phyloP scores from a whole-genome alignment of 2,888 invertebrate genomes.

The Argyresthia goedartella region DNA sequence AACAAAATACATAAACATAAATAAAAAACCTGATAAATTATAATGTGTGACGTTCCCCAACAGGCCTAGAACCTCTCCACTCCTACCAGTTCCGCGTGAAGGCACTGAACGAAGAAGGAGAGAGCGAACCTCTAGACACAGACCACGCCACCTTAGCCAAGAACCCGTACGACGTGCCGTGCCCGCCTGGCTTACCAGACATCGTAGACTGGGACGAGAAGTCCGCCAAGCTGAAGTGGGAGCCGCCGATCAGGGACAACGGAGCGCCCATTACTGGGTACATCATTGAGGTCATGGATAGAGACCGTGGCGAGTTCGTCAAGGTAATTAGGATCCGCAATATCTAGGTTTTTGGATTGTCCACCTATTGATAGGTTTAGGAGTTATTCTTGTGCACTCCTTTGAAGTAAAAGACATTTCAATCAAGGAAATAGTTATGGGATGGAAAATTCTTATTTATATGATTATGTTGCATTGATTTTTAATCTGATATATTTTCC shows the following conservation, averaged over 20 bases:
- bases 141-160: constrained; percentile 92
- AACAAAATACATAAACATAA: too few species aligned
- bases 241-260: constrained; percentile 89
- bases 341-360: neutral
- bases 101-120: constrained; percentile 97
- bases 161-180: constrained; percentile 94
- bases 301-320: constrained; percentile 85
- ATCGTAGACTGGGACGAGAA: constrained; percentile 93
- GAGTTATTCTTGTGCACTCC: too few species aligned
- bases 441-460: too few species aligned
- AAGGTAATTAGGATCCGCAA: constrained; percentile 57
- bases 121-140: constrained; percentile 94
- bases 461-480: too few species aligned
- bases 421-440: too few species aligned
- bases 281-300: constrained; percentile 92
- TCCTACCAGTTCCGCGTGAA: constrained; percentile 98
- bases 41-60: neutral
- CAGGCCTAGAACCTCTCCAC: constrained; percentile 92
- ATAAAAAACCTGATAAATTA: neutral
- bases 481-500: neutral
- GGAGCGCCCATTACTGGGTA: constrained; percentile 96
- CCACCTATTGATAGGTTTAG: too few species aligned
- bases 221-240: constrained; percentile 92
- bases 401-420: too few species aligned
- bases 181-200: constrained; percentile 91